phyloP scores from a whole-genome alignment of 2,797 vertebrate genomes.

The Argya squamiceps region DNA sequence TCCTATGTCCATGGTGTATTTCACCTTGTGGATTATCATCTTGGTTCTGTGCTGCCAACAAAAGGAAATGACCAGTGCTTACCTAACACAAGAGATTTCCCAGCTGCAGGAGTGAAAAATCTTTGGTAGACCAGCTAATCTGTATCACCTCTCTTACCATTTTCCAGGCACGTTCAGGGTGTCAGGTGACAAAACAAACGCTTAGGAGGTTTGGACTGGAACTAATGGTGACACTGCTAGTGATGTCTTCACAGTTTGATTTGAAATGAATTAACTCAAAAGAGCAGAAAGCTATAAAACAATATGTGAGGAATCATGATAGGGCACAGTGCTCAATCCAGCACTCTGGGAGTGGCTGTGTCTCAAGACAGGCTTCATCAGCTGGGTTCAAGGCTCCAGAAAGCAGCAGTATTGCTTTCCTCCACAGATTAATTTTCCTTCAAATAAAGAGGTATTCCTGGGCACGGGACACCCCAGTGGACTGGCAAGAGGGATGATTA shows the following conservation, averaged over 20 bases:
- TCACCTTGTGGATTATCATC: background rate
- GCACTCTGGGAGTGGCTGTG: background rate
- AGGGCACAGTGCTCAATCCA: background rate
- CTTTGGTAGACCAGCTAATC: constrained; percentile 24
- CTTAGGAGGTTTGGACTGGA: constrained; percentile 22
- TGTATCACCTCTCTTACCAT: constrained; percentile 17
- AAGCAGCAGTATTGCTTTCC: background rate
- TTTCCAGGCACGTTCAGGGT: constrained; percentile 16
- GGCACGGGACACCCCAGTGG: background rate
- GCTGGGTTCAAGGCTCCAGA: background rate
- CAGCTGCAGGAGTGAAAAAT: constrained; percentile 20
- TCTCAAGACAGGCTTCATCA: background rate
- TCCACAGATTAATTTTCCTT: background rate
- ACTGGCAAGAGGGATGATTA: background rate
- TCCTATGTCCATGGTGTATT: background rate
- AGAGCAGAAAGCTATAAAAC: background rate
- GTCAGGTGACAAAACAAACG: constrained; percentile 29
- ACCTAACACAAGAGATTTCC: background rate
- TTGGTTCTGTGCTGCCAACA: background rate
- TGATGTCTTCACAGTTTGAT: background rate
- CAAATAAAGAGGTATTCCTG: background rate
- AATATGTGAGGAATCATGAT: background rate
- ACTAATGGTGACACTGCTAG: background rate
- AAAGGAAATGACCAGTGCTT: constrained; percentile 14
- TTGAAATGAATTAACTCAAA: background rate